phyloP scores from a whole-genome alignment of 2,797 vertebrate species.

The Amblyraja radiata region DNA sequence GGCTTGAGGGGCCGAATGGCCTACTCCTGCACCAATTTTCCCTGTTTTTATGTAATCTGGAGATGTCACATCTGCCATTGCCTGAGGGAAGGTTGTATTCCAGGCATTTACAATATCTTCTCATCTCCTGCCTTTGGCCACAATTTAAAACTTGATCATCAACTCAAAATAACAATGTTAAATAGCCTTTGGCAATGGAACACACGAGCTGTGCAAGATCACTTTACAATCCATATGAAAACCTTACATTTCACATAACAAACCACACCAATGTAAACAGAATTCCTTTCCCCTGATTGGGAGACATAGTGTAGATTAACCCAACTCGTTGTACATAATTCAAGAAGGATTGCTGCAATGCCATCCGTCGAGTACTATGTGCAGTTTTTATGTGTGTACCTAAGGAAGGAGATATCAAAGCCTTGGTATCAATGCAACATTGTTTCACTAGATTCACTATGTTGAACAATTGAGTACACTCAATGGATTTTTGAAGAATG shows the following conservation, averaged over 20 bases:
- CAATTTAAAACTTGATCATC: background rate
- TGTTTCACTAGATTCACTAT: too few relatives aligned
- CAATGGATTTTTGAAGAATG: too few relatives aligned
- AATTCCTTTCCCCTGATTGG: background rate
- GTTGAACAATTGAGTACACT: too few relatives aligned
- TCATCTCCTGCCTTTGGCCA: background rate
- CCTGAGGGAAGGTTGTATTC: background rate
- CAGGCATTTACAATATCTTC: background rate
- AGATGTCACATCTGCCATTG: background rate
- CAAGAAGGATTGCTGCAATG: background rate
- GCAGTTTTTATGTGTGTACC: background rate
- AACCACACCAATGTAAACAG: background rate
- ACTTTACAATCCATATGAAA: background rate
- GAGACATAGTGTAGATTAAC: conserved; percentile 19
- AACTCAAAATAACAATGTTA: background rate
- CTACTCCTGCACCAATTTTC: too few relatives aligned
- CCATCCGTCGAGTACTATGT: background rate
- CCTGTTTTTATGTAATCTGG: background rate
- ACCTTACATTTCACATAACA: background rate
- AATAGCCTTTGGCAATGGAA: background rate
- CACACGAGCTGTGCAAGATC: background rate
- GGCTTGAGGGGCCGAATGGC: too few relatives aligned
- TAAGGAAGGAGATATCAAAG: background rate
- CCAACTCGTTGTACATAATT: background rate
- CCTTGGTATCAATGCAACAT: too few relatives aligned